Conservation (phyloP, 2,797 vertebrate species). For the Buceros bicornis region DNA sequence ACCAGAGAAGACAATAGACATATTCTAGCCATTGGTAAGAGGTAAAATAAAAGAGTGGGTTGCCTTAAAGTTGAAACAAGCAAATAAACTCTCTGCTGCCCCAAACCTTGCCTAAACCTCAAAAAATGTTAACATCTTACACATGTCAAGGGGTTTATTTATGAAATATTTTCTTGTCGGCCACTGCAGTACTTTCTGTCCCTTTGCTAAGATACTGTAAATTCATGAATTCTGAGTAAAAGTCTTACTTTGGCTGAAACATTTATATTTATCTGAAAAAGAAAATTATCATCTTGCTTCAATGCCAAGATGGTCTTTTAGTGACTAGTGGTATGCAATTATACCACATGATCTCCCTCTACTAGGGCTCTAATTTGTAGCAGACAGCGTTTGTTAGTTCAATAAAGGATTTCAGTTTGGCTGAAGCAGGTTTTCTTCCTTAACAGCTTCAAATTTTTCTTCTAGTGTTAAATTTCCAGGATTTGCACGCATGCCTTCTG, state of each 20-base stretch:
- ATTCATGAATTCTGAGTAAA: conserved; percentile 72
- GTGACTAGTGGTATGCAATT: neutral
- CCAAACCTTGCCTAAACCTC: conserved; percentile 52
- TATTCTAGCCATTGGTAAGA: neutral
- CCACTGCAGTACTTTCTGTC: conserved; percentile 78
- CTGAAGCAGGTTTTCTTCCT: neutral
- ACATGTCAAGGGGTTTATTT: conserved; percentile 77
- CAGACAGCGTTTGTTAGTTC: neutral
- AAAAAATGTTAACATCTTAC: conserved; percentile 71
- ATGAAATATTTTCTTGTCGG: conserved; percentile 77
- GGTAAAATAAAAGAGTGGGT: neutral
- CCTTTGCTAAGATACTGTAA: conserved; percentile 74
- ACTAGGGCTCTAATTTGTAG: neutral
- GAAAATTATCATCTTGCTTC: conserved; percentile 33
- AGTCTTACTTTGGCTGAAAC: conserved; percentile 73
- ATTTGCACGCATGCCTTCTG: neutral
- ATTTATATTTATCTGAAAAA: conserved; percentile 55
- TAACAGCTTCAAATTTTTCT: neutral
- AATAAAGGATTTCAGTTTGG: neutral
- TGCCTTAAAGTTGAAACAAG: conserved; percentile 55
- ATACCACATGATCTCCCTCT: neutral
- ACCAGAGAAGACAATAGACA: conserved; percentile 53
- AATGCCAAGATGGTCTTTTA: neutral
- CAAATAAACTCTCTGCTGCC: conserved; percentile 42
- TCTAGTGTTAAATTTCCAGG: neutral